These are phyloP conservation scores for Pseudoips prasinana DNA, from an alignment of 2,888 invertebrate species.

Conservation along the genomic window DNA sequence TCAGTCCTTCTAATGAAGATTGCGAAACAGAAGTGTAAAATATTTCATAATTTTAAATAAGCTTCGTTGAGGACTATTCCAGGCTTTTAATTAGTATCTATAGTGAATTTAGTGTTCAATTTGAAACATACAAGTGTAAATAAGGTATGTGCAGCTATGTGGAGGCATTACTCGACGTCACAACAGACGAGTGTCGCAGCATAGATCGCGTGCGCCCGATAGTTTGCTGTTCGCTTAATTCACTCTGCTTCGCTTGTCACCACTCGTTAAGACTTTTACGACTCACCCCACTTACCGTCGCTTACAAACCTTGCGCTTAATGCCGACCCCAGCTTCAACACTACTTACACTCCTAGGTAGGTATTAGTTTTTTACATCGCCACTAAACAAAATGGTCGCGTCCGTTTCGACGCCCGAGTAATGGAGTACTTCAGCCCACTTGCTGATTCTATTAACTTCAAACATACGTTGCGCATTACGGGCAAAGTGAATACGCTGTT, in stretches of 20 bases:
- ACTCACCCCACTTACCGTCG: constrained; percentile 50
- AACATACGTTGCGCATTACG: constrained; percentile 50
- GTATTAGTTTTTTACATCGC: constrained; percentile 58
- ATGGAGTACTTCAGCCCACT: constrained; percentile 44
- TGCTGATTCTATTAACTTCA: constrained; percentile 52
- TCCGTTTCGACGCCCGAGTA: constrained; percentile 32
- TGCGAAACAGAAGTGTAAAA: no score
- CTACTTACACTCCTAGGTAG: constrained; percentile 35
- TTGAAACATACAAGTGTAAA: no score
- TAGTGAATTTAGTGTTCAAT: no score
- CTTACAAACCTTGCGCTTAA: constrained; percentile 65
- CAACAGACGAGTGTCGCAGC: constrained; percentile 41
- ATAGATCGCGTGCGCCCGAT: constrained; percentile 60
- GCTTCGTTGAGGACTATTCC: no score
- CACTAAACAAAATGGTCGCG: constrained; percentile 44
- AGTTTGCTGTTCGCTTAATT: constrained; percentile 31
- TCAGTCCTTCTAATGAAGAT: no score
- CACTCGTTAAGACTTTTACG: constrained; percentile 61
- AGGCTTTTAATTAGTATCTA: no score
- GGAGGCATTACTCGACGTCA: constrained; percentile 28
- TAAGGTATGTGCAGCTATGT: constrained; percentile 9
- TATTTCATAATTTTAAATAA: no score
- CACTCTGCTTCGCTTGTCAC: constrained; percentile 47
- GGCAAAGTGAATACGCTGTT: constrained; percentile 36
- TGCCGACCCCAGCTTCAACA: constrained; percentile 45